Evolutionary conservation across 2,797 vertebrate species (phyloP).

Genomic region (Halcyon smyrnensis): DNA sequence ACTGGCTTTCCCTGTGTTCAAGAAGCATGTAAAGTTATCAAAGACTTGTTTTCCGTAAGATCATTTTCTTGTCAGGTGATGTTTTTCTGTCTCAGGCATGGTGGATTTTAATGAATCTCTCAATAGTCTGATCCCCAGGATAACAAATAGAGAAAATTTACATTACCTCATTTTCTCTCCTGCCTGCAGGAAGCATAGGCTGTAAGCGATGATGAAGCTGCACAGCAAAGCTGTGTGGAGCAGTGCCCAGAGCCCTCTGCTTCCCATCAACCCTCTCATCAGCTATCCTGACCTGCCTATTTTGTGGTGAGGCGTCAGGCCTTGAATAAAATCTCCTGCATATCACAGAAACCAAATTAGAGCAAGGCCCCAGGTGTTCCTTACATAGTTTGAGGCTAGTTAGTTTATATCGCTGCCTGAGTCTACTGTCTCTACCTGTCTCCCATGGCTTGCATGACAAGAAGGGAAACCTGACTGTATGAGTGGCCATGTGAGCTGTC

Average conservation of each 20-base stretch:
- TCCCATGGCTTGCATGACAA: background rate
- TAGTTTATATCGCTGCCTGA: background rate
- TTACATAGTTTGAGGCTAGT: background rate
- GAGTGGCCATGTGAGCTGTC: background rate
- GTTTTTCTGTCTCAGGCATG: background rate
- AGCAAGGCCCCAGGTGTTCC: background rate
- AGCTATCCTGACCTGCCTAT: background rate
- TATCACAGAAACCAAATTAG: background rate
- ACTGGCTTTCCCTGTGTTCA: conserved; percentile 27
- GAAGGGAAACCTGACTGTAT: accelerated
- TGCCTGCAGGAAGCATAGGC: background rate
- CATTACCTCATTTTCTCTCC: background rate
- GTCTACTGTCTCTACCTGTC: background rate
- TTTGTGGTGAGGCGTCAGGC: background rate
- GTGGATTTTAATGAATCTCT: background rate
- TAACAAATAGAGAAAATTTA: background rate
- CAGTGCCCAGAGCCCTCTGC: background rate
- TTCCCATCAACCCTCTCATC: background rate
- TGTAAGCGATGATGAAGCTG: accelerated
- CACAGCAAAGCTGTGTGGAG: background rate
- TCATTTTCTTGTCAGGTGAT: conserved; percentile 19
- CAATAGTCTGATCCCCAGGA: background rate
- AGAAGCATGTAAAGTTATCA: conserved; percentile 21
- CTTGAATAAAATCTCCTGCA: background rate
- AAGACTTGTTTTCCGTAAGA: background rate